Evolutionary conservation across 2,113 vertebrate genomes (phyloP).

Genomic region (Lynx canadensis): DNA sequence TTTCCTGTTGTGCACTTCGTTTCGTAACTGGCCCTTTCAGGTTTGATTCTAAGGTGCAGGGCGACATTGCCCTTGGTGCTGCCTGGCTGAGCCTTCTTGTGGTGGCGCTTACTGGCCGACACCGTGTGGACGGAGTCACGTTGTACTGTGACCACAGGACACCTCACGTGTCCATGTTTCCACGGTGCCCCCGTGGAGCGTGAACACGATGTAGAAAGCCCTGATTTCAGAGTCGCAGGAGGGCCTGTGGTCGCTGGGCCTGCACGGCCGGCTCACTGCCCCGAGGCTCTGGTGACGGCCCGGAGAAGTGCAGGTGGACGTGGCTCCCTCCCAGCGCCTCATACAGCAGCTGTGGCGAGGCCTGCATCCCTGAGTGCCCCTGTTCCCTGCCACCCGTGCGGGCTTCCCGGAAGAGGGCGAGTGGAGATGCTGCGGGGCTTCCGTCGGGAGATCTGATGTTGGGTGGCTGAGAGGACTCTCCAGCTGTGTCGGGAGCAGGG

Average conservation of each 20-base stretch:
- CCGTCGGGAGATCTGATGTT: not conserved
- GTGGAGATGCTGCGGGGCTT: not conserved
- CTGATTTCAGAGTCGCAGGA: not conserved
- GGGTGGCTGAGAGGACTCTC: not conserved
- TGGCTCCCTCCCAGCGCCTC: not conserved
- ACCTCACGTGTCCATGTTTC: not conserved
- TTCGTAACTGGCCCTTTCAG: too few species aligned
- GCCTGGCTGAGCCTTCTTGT: too few species aligned
- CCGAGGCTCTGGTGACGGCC: not conserved
- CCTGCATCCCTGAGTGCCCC: not conserved
- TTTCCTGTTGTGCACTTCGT: not conserved
- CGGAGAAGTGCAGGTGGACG: not conserved
- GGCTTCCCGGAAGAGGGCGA: not conserved
- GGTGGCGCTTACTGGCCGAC: not conserved
- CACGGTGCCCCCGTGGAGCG: not conserved
- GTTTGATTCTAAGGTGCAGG: not conserved
- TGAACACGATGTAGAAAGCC: not conserved
- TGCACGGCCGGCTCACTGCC: not conserved
- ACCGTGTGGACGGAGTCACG: accelerated
- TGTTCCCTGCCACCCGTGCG: not conserved
- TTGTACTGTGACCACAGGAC: not conserved
- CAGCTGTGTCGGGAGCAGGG: not conserved
- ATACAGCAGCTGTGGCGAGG: not conserved
- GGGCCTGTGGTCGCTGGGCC: not conserved
- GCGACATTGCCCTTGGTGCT: not conserved